phyloP scores from a whole-genome alignment of 2,888 invertebrate species.

The Balanococcus diminutus region DNA sequence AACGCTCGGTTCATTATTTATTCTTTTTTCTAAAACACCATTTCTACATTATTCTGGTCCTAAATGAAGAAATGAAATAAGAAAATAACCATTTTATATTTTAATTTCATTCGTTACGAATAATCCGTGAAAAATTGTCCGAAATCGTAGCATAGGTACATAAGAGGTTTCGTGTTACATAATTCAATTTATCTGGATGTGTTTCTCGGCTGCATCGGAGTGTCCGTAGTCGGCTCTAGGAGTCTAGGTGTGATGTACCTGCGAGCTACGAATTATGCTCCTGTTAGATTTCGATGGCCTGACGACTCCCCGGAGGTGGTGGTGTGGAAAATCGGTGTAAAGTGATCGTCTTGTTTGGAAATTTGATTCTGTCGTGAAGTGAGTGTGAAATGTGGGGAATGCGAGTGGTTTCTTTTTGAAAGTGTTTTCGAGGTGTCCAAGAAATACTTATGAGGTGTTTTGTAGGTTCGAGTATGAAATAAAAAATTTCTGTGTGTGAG shows the following conservation, averaged over 20 bases:
- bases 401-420: neutral
- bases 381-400: neutral
- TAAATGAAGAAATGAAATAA: neutral
- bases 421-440: no score
- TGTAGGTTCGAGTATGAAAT: no score
- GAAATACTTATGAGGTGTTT: no score
- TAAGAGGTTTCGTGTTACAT: neutral
- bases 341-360: neutral
- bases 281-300: no score
- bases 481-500: no score
- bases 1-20: neutral
- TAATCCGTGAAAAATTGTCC: neutral
- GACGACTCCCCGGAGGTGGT: neutral
- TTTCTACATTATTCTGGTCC: neutral
- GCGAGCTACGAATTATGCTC: neutral
- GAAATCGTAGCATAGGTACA: neutral
- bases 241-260: neutral
- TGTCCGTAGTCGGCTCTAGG: neutral
- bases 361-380: neutral
- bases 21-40: neutral
- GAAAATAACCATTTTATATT: neutral
- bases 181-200: neutral
- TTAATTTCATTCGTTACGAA: neutral
- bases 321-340: neutral
- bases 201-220: neutral